Percentiles rank a stretch among this genome's conserved stretches.
phyloP scores from a whole-genome alignment of 1,140 invertebrate species.

The Odontomachus brunneus region DNA sequence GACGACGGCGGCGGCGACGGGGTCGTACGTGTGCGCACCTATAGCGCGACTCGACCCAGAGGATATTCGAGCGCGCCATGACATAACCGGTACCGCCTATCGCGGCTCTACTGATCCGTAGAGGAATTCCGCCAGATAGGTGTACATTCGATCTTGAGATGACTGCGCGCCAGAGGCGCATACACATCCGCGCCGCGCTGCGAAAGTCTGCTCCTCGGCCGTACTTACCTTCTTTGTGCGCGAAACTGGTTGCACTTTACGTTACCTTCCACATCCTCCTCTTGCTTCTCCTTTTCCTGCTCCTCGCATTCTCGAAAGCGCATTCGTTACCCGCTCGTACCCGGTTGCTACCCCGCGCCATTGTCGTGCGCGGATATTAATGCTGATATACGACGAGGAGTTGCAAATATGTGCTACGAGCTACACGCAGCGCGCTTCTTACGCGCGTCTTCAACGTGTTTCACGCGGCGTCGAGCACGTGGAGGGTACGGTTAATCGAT shows the following conservation, averaged over 20 bases:
- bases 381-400: constrained; percentile 54
- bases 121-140: constrained; percentile 68
- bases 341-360: constrained; percentile 59
- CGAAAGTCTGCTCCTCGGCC: constrained; percentile 58
- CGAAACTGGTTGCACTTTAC: constrained; percentile 66
- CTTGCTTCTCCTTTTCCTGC: constrained; percentile 3
- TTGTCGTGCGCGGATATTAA: constrained; percentile 65
- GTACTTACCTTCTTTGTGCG: constrained; percentile 55
- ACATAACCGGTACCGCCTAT: constrained; percentile 72
- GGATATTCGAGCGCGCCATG: constrained; percentile 71
- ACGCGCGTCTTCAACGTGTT: not conserved
- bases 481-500: constrained; percentile 25
- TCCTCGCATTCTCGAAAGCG: constrained; percentile 49
- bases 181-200: not conserved
- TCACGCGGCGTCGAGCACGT: not conserved
- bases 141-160: constrained; percentile 62
- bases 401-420: constrained; percentile 37
- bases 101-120: constrained; percentile 73
- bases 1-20: constrained; percentile 44
- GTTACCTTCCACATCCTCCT: constrained; percentile 6
- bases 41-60: constrained; percentile 62
- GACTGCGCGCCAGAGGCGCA: constrained; percentile 40
- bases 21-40: constrained; percentile 50
- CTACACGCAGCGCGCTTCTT: not conserved
- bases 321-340: constrained; percentile 48